Conservation (phyloP, 2,888 invertebrate species). For the Pilophorus perplexus region DNA sequence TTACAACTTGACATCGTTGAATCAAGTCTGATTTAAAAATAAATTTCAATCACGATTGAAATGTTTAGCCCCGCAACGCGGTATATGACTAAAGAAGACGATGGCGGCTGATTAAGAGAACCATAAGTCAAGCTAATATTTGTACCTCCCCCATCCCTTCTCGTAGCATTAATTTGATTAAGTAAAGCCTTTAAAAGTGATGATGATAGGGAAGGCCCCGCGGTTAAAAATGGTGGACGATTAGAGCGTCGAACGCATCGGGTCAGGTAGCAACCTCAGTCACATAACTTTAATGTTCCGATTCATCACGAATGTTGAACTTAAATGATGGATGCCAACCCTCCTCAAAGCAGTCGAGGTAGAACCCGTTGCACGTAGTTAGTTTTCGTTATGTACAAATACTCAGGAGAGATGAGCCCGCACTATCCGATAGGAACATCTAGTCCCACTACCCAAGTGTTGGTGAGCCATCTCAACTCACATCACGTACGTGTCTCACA, state of each 20-base stretch:
- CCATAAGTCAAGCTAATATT: slow-evolving; percentile 16
- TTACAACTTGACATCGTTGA: no score
- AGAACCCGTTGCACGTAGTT: no score
- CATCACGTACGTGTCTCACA: slow-evolving; percentile 12
- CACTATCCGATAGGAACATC: no score
- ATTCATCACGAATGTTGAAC: slow-evolving; percentile 25
- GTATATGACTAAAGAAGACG: slow-evolving; percentile 17
- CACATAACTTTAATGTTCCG: slow-evolving; percentile 35
- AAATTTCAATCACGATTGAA: slow-evolving; percentile 27
- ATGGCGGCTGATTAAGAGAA: slow-evolving; percentile 23
- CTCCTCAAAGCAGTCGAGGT: no score
- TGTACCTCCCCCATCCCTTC: slow-evolving; percentile 8
- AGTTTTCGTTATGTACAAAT: no score
- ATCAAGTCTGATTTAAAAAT: no score
- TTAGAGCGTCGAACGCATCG: slow-evolving; percentile 31
- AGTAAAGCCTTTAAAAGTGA: slow-evolving; percentile 39
- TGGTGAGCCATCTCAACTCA: background rate
- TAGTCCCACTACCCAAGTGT: no score
- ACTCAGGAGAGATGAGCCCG: no score
- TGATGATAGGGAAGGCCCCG: slow-evolving; percentile 23
- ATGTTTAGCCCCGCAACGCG: slow-evolving; percentile 9
- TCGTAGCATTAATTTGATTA: slow-evolving; percentile 33
- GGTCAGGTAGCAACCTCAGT: slow-evolving; percentile 35
- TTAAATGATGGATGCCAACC: slow-evolving; percentile 28
- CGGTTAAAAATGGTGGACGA: slow-evolving; percentile 26